phyloP scores from a whole-genome alignment of 2,888 invertebrate species.

The Apamea sordens region DNA sequence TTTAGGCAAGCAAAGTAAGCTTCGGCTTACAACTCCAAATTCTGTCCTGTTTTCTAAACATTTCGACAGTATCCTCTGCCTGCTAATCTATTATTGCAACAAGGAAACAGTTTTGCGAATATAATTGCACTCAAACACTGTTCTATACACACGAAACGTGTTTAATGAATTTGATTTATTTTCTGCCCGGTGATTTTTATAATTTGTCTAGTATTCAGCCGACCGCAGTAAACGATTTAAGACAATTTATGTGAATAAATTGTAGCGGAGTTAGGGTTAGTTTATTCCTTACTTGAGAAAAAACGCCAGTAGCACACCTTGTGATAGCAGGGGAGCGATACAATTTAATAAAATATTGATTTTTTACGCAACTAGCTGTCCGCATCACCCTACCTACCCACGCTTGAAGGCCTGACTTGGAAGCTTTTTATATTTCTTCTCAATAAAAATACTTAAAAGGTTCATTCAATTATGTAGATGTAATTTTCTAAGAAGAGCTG shows the following conservation, averaged over 20 bases:
- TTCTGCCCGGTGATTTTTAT: background rate
- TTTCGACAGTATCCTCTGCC: constrained; percentile 5
- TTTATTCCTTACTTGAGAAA: constrained; percentile 6
- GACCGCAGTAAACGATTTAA: constrained; percentile 15
- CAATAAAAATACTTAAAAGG: background rate
- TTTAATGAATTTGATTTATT: background rate
- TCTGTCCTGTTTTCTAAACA: background rate
- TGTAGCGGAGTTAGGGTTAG: constrained; percentile 3
- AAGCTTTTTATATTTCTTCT: constrained; percentile 27
- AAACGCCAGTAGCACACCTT: constrained; percentile 29
- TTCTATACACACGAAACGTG: constrained; percentile 5
- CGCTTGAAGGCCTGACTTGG: constrained; percentile 23
- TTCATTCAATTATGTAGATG: constrained; percentile 4
- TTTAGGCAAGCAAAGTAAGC: no score
- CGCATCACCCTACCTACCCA: constrained; percentile 34
- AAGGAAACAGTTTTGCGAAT: constrained; percentile 16
- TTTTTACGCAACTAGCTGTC: constrained; percentile 44
- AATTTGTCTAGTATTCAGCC: background rate
- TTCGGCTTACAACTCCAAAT: background rate
- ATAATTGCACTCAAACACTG: constrained; percentile 6
- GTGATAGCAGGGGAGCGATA: constrained; percentile 46
- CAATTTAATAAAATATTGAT: constrained; percentile 59
- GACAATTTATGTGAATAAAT: constrained; percentile 12
- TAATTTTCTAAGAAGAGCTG: constrained; percentile 11
- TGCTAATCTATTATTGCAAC: constrained; percentile 2